phyloP scores from a whole-genome alignment of 1,140 invertebrate genomes.

The Hesperophylax magnus region DNA sequence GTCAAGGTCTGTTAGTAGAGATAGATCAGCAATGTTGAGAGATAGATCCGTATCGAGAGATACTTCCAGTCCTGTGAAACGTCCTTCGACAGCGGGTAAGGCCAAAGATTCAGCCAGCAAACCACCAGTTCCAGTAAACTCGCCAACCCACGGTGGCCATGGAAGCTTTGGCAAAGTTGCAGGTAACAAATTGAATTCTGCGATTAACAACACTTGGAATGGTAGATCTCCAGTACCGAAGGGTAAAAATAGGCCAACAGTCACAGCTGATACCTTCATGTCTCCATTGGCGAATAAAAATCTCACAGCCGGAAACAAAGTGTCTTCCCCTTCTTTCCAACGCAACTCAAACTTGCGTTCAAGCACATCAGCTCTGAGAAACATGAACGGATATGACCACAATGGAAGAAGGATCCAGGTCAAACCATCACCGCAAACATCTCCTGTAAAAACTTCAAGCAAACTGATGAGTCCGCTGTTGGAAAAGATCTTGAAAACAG shows the following conservation, averaged over 20 bases:
- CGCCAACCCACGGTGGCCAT: constrained; percentile 64
- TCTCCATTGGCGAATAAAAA: constrained; percentile 69
- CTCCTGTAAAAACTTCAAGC: constrained; percentile 70
- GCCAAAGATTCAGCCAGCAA: constrained; percentile 58
- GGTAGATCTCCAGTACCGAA: constrained; percentile 68
- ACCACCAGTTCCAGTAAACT: constrained; percentile 60
- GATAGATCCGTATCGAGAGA: constrained; percentile 51
- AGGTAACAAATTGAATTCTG: constrained; percentile 45
- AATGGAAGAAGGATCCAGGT: constrained; percentile 65
- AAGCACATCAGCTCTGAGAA: constrained; percentile 72
- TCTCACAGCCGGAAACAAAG: constrained; percentile 64
- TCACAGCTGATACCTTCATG: constrained; percentile 79
- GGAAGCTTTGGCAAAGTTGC: constrained; percentile 49
- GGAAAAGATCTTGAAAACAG: constrained; percentile 80
- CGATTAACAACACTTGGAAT: constrained; percentile 80
- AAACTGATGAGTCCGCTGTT: constrained; percentile 75
- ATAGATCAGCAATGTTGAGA: constrained; percentile 38
- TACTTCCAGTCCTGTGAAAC: constrained; percentile 59
- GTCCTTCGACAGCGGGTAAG: constrained; percentile 56
- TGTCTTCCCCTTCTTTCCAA: constrained; percentile 68
- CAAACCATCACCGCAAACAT: constrained; percentile 58
- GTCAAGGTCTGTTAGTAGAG: constrained; percentile 65
- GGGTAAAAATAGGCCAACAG: constrained; percentile 71
- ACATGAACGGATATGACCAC: constrained; percentile 66
- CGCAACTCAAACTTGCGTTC: constrained; percentile 75